Base-by-base conservation (phyloP, 2,888 invertebrate species). In the Drosophila tripunctata region DNA sequence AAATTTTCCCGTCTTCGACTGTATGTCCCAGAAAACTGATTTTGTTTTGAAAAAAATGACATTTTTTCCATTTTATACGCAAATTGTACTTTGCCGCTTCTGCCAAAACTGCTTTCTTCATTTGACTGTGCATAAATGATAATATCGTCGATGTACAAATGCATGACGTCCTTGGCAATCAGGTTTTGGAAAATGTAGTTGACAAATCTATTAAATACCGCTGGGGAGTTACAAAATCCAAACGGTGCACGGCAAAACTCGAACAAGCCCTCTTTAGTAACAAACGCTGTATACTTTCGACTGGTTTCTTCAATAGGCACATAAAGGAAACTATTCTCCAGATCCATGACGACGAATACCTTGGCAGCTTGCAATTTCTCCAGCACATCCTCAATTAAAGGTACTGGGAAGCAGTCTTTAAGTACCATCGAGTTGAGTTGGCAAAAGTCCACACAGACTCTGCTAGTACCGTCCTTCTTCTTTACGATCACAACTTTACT, bases 401-500 rank as follows among this genome's bases (percentile, higher is more conserved):
- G 44, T 14, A 44, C 44, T 5, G 31, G 45, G n/a, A 30, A 44
- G 12, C 14, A 30, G 17, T 44, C 44, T 17, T 45, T 15, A 1
- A 31, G 19, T 2, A 45, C 44, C 44, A 45, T 45, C 2, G n/a
- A 10, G 30, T 45, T 45, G 6, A 45, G 19, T 6, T 44, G 24
- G 2, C 27, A 17, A 17, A 27, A 30, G 30, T 44, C 43, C 5
- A 44, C 30, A 15, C 27, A 45, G 1, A 31, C 19, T 17, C 44
- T 30, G 6, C 8, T 30, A 3, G 44, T 7, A 3, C 19, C 17
- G 17, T 45, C 30, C 10, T 30, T 44, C 7, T 44, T 44, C 44
- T 31, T 44, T n/a, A 30, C 44, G n/a, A 44, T 17, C 27, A 44
- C 44, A 8, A 44, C 30, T 17, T 17, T 14, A 15, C 44, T 44